A percentile compares a stretch with the other conserved stretches of the same genome.
These are phyloP conservation scores for Pseudomyrmex cubaensis DNA, from an alignment of 1,140 invertebrate species.

Conservation along the genomic window DNA sequence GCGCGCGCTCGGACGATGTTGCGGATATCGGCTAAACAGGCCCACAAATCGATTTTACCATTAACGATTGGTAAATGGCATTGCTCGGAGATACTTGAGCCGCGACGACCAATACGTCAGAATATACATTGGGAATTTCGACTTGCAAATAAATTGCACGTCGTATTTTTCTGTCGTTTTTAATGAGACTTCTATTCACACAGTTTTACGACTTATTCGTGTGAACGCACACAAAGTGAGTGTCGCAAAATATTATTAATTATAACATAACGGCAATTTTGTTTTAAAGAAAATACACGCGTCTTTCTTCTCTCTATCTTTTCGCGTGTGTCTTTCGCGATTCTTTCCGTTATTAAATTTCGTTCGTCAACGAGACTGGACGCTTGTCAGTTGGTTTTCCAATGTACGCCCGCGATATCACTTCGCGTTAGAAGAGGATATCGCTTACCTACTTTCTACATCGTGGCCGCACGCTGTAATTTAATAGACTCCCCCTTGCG, in stretches of 20 bases:
- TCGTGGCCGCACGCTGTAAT: slow-evolving; percentile 67
- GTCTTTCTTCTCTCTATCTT: too few species aligned
- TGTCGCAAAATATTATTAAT: too few species aligned
- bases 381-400: neutral
- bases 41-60: slow-evolving; percentile 36
- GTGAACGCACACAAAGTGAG: too few species aligned
- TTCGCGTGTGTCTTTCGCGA: neutral
- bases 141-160: slow-evolving; percentile 13
- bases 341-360: slow-evolving; percentile 4
- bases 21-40: slow-evolving; percentile 19
- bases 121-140: neutral
- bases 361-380: slow-evolving; percentile 9
- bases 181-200: neutral
- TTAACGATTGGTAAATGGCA: slow-evolving; percentile 17
- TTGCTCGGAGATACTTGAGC: neutral
- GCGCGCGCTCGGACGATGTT: neutral
- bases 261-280: too few species aligned
- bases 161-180: slow-evolving; percentile 1
- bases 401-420: slow-evolving; percentile 45
- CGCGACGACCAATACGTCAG: neutral
- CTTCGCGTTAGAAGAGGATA: slow-evolving; percentile 65
- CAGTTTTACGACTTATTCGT: neutral
- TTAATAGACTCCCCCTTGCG: slow-evolving; percentile 70
- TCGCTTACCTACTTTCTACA: slow-evolving; percentile 69
- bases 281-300: too few species aligned